These are phyloP conservation scores for Pseudopodoces humilis DNA, from an alignment of 2,113 vertebrate genomes.

Conservation along the genomic window DNA sequence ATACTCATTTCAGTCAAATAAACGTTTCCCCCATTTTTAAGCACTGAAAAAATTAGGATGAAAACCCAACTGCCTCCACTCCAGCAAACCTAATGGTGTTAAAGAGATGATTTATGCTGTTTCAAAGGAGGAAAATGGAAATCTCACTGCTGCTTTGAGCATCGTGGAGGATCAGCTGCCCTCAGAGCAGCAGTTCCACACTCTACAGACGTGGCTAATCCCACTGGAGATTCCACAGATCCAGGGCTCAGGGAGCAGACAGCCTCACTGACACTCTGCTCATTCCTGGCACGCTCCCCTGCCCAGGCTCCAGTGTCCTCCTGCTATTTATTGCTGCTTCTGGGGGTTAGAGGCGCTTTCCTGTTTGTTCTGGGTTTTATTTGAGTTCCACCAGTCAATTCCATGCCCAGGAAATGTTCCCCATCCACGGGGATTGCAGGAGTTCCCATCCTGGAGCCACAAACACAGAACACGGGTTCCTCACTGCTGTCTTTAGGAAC, in stretches of 20 bases:
- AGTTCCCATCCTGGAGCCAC: not conserved
- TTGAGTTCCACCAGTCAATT: not conserved
- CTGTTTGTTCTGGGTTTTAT: not conserved
- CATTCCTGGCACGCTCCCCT: not conserved
- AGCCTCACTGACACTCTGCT: not conserved
- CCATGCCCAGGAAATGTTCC: not conserved
- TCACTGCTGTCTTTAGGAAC: not conserved
- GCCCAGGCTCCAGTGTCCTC: not conserved
- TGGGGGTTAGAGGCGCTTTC: not conserved
- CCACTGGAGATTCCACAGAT: not conserved
- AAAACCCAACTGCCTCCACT: not conserved
- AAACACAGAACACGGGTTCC: not conserved
- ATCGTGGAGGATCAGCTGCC: too few relatives aligned
- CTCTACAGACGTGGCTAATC: not conserved
- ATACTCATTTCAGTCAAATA: not conserved
- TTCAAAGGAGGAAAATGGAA: not conserved
- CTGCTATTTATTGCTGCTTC: not conserved
- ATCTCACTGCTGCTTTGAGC: not conserved
- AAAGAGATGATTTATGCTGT: not conserved
- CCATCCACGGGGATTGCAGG: fast-evolving
- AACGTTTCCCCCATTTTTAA: not conserved
- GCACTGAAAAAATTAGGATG: fast-evolving
- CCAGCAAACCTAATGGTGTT: not conserved
- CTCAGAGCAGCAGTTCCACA: not conserved
- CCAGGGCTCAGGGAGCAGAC: not conserved